Evolutionary conservation across 2,888 invertebrate species (phyloP), one percentile per base, ranked within the genome.

Genomic region (Notodonta dromedarius): DNA sequence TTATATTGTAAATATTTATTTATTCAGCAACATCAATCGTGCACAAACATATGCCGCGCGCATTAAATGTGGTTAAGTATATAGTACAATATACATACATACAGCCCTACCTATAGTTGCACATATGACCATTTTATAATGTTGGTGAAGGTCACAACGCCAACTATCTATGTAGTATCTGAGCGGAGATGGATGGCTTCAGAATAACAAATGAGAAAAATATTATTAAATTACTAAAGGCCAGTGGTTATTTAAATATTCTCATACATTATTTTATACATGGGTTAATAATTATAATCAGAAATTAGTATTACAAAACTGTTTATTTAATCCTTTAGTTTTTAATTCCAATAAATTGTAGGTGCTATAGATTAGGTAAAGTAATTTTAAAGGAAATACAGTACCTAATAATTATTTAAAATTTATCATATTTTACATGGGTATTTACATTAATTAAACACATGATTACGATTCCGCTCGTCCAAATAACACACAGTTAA

Each of bases 131-230:
- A 14, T 24, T 54, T 13, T 54, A 39, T 56, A 24, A 71, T 73
- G 69, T 79, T 74, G 76, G 79, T 79, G 77, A 80, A 80, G 79
- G 79, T 70, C 78, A 71, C 56, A 65, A 64, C 62, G 62, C 61
- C 61, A 63, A 39, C 54, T 60, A 74, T 69, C 67, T 67, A 73
- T 73, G 24, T 24, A 24, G 69, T 73, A 69, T 66, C 62, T 73
- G 58, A 62, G 73, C 72, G 76, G 62, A 73, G 74, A 70, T 67
- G 67, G 67, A 73, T 74, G 66, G 53, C 62, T 72, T 63, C 69
- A 70, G 76, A 78, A 77, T 79, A 70, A 58, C 67, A 69, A 72
- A 73, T 69, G 67, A 76, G 72, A 71, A 76, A 77, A 72, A 77
- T 73, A 73, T 70, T 69, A 65, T 11, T 51, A 51, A n/a, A 9